Evolutionary conservation across 2,113 vertebrate genomes (phyloP).

Genomic region (Etheostoma spectabile): DNA sequence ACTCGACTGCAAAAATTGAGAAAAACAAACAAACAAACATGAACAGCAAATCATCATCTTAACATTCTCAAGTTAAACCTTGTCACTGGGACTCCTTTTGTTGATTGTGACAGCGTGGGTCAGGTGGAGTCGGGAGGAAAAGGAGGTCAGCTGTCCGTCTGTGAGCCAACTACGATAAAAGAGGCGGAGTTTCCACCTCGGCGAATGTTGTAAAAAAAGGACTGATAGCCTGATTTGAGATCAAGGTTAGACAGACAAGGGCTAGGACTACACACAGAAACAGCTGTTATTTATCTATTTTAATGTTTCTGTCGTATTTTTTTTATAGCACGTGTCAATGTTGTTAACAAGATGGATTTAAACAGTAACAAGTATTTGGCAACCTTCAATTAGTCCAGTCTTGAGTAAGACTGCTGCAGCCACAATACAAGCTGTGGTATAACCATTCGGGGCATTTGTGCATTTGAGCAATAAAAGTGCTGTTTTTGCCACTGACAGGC

Average conservation of each 20-base stretch:
- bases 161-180: slow-evolving; percentile 39
- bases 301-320: too few relatives aligned
- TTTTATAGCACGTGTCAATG: too few relatives aligned
- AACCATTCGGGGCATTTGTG: too few relatives aligned
- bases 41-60: neutral
- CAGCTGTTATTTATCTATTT: neutral
- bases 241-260: slow-evolving; percentile 43
- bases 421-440: too few relatives aligned
- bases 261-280: neutral
- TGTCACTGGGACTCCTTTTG: neutral
- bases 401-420: too few relatives aligned
- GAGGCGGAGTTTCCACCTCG: neutral
- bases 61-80: neutral
- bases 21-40: neutral
- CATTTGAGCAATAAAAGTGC: too few relatives aligned
- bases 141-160: slow-evolving; percentile 58
- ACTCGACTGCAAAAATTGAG: slow-evolving; percentile 83
- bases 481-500: too few relatives aligned
- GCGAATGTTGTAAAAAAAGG: slow-evolving; percentile 25
- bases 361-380: too few relatives aligned
- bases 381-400: too few relatives aligned
- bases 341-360: too few relatives aligned
- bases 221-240: slow-evolving; percentile 55
- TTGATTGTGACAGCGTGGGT: neutral
- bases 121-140: slow-evolving; percentile 11